phyloP scores from a whole-genome alignment of 2,888 invertebrate species.

The Yponomeuta evonymella region DNA sequence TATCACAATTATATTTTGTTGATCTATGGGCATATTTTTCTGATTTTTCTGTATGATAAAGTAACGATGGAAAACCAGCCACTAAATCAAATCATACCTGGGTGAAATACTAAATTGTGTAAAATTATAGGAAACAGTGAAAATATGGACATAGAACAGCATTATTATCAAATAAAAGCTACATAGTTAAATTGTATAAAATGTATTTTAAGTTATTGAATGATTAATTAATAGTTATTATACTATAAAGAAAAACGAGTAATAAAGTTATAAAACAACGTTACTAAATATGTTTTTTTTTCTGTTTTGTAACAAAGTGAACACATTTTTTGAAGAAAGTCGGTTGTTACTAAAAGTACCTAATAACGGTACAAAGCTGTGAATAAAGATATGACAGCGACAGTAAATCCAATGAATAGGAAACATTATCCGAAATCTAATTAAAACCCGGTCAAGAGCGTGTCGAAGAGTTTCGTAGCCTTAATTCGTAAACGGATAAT shows the following conservation, averaged over 20 bases:
- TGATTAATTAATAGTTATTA: conserved; percentile 23
- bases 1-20: background rate
- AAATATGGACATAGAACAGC: background rate
- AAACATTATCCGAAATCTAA: too few species aligned
- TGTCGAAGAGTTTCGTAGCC: too few species aligned
- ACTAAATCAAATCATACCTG: background rate
- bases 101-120: too few species aligned
- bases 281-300: background rate
- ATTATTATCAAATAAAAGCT: background rate
- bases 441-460: too few species aligned
- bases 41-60: background rate
- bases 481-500: too few species aligned
- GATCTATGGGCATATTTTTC: conserved; percentile 5
- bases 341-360: too few species aligned
- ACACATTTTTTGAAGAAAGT: too few species aligned
- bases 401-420: too few species aligned
- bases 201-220: conserved; percentile 39
- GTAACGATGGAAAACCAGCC: background rate
- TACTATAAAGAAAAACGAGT: conserved; percentile 21
- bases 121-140: background rate
- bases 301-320: background rate
- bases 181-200: conserved; percentile 13
- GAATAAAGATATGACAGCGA: too few species aligned
- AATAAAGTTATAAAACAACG: conserved; percentile 47
- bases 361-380: too few species aligned